A percentile compares a stretch with the other conserved stretches of the same genome.
Evolutionary conservation across 2,797 vertebrate genomes (phyloP).

Genomic region (Danio aesculapii): DNA sequence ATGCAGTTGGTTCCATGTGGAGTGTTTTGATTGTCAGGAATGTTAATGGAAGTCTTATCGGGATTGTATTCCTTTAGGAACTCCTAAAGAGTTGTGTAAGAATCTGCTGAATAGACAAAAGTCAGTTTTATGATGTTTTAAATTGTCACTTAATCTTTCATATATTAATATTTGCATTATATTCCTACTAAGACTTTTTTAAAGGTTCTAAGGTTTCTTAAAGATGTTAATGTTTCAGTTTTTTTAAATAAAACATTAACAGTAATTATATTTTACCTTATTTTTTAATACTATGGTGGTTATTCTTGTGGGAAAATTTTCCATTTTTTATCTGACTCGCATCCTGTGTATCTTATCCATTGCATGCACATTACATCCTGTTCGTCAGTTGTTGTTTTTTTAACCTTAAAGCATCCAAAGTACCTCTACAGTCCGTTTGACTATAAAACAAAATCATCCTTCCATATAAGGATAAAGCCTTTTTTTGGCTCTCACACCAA

Average conservation of each 20-base stretch:
- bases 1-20: background rate
- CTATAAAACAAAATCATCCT: conserved; percentile 17
- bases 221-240: background rate
- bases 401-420: conserved; percentile 15
- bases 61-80: background rate
- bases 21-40: background rate
- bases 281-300: background rate
- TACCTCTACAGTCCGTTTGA: conserved; percentile 35
- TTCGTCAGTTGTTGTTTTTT: conserved; percentile 10
- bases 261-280: background rate
- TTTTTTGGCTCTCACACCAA: conserved; percentile 39
- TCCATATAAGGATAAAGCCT: conserved; percentile 51
- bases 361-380: conserved; percentile 3
- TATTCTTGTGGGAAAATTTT: background rate
- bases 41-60: background rate
- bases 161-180: background rate
- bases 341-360: background rate
- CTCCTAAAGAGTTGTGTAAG: background rate
- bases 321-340: conserved; percentile 3
- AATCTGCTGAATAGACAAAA: background rate
- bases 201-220: background rate
- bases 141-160: background rate
- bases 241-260: background rate
- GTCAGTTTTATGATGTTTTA: background rate
- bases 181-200: background rate